These are phyloP conservation scores for Potamarius usumacintae DNA, from an alignment of 2,113 vertebrate genomes.

Conservation along the genomic window DNA sequence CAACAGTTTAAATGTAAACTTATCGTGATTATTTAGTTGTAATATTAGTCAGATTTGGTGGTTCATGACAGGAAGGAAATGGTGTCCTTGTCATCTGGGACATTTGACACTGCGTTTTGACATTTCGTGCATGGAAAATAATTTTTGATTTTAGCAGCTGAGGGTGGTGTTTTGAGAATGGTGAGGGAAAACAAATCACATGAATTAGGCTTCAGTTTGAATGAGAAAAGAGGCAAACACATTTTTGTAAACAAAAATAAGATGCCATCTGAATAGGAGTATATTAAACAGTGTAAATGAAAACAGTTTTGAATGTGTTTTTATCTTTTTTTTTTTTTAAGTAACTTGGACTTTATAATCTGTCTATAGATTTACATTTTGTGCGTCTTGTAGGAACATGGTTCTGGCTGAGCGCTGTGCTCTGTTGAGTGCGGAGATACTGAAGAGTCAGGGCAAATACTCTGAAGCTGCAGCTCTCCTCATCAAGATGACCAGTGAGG, in stretches of 20 bases:
- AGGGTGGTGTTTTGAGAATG: not conserved
- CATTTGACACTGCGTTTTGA: not conserved
- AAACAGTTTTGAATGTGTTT: not conserved
- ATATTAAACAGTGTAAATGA: not conserved
- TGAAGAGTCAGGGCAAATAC: constrained; percentile 96
- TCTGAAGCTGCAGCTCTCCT: constrained; percentile 94
- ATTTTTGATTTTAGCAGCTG: not conserved
- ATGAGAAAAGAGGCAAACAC: not conserved
- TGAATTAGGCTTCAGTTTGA: not conserved
- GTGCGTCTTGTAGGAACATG: constrained; percentile 81
- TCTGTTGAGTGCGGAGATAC: constrained; percentile 90
- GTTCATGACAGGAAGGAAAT: not conserved
- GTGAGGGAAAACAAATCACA: not conserved
- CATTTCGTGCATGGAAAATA: not conserved
- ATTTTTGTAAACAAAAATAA: not conserved
- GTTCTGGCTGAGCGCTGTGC: constrained; percentile 93
- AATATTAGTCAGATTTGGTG: not conserved
- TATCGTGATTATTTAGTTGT: not conserved
- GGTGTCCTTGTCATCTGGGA: not conserved
- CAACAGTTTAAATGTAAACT: not conserved
- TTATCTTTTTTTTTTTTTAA: not conserved
- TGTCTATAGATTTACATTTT: not conserved
- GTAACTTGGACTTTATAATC: not conserved
- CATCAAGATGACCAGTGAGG: constrained; percentile 97
- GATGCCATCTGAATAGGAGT: not conserved